Percentiles rank a stretch among this genome's conserved stretches.
phyloP scores from a whole-genome alignment of 2,888 invertebrate species.

The Melitaea athalia region DNA sequence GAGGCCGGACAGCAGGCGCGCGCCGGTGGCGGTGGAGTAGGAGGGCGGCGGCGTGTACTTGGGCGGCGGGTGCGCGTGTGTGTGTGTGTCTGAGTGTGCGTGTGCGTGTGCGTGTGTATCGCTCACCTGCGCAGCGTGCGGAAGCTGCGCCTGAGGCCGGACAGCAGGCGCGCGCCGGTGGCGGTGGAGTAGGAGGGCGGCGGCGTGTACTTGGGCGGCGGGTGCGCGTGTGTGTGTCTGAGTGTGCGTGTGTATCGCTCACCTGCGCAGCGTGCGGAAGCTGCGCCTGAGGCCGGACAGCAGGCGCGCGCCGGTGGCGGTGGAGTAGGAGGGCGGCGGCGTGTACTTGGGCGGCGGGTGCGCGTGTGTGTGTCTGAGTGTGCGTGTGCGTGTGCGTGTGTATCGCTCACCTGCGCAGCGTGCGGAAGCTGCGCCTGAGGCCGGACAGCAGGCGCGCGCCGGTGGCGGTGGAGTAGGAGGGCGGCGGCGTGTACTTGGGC shows the following conservation, averaged over 20 bases:
- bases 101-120: background rate
- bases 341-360: no score
- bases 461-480: conserved; percentile 95
- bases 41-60: no score
- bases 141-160: conserved; percentile 90
- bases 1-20: no score
- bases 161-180: conserved; percentile 91
- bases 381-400: background rate
- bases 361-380: background rate
- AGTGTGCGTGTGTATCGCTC: conserved; percentile 10
- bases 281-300: conserved; percentile 90
- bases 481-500: conserved; percentile 96
- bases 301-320: conserved; percentile 91
- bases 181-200: conserved; percentile 64
- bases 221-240: no score
- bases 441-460: conserved; percentile 92
- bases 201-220: no score
- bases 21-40: no score
- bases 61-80: conserved; percentile 82
- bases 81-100: conserved; percentile 63
- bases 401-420: conserved; percentile 75
- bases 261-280: conserved; percentile 85
- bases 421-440: conserved; percentile 89
- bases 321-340: background rate
- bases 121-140: conserved; percentile 82